phyloP scores from a whole-genome alignment of 2,888 invertebrate genomes.

The Chymomyza fuscimana region DNA sequence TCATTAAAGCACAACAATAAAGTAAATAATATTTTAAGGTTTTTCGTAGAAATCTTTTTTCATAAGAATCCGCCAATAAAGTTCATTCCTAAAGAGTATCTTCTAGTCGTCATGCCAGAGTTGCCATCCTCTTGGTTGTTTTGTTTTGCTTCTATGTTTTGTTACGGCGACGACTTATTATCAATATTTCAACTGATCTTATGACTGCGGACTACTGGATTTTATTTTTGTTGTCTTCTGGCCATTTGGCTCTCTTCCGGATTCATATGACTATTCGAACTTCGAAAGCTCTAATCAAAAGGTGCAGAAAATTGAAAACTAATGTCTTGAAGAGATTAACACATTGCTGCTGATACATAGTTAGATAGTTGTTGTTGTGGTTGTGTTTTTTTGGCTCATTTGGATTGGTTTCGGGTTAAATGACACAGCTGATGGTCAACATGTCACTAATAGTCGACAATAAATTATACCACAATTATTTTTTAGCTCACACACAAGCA shows the following conservation, averaged over 20 bases:
- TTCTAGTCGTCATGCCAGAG: neutral
- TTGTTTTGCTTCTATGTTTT: neutral
- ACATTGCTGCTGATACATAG: slow-evolving; percentile 32
- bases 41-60: too few relatives aligned
- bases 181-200: slow-evolving; percentile 4
- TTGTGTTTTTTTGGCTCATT: neutral
- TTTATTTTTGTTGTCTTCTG: slow-evolving; percentile 28
- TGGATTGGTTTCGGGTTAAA: slow-evolving; percentile 52
- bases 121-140: neutral
- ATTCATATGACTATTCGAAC: slow-evolving; percentile 23
- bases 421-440: slow-evolving; percentile 63
- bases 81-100: neutral
- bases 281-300: neutral
- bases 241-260: slow-evolving; percentile 48
- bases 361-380: neutral
- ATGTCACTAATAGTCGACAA: slow-evolving; percentile 33
- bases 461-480: neutral
- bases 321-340: slow-evolving; percentile 53
- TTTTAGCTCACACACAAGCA: neutral
- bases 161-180: neutral
- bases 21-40: too few relatives aligned
- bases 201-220: slow-evolving; percentile 5
- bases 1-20: too few relatives aligned
- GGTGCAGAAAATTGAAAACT: slow-evolving; percentile 47
- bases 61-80: too few relatives aligned